These are phyloP conservation scores for Ectemnius cavifrons DNA, from an alignment of 2,888 invertebrate genomes.

Conservation along the genomic window DNA sequence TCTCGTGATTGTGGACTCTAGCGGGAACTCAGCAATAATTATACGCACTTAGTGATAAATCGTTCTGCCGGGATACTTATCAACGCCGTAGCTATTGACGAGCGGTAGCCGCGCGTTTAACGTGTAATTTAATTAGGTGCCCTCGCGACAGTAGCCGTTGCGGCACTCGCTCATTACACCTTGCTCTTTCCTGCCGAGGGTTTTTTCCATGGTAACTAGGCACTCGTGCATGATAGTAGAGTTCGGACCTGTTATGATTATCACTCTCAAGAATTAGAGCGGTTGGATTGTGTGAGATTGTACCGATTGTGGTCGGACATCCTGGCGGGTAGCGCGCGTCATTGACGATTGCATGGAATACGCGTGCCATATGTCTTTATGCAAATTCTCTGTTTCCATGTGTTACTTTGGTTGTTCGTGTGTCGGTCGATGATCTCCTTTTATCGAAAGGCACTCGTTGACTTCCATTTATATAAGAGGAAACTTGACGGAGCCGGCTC, in stretches of 20 bases:
- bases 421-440: neutral
- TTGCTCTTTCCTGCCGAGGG: constrained; percentile 9
- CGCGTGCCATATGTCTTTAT: constrained; percentile 51
- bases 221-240: constrained; percentile 12
- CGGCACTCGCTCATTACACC: constrained; percentile 19
- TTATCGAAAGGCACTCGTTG: neutral
- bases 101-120: constrained; percentile 23
- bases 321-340: constrained; percentile 31
- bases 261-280: constrained; percentile 20
- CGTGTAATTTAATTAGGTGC: constrained; percentile 44
- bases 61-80: constrained; percentile 34
- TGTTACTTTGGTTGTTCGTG: neutral
- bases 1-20: neutral
- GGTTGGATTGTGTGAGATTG: constrained; percentile 21
- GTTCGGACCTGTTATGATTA: neutral
- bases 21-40: constrained; percentile 24
- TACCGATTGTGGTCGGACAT: constrained; percentile 43
- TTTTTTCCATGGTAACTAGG: constrained; percentile 7
- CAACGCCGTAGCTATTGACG: constrained; percentile 34
- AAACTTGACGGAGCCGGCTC: neutral
- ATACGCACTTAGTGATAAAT: constrained; percentile 35
- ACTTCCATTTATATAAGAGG: constrained; percentile 6
- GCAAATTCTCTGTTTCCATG: constrained; percentile 38
- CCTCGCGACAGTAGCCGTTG: constrained; percentile 35
- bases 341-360: constrained; percentile 28